Evolutionary conservation across 64 coral and sea anemone genomes (phyloP), one percentile per base, ranked within the genome.

Genomic region (Montipora efflorescens): DNA sequence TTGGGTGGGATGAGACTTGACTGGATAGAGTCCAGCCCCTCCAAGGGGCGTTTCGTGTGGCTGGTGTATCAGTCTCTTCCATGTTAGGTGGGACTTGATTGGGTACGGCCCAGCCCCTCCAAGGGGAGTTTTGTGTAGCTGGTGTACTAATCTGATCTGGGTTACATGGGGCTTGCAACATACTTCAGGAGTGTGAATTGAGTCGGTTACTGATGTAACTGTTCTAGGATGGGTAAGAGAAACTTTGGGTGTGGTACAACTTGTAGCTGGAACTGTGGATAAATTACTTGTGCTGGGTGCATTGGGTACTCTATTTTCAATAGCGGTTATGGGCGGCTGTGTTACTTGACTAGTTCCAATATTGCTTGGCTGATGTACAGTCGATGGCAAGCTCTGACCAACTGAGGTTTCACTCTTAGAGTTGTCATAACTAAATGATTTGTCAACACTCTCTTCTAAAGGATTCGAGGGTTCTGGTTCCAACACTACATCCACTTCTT

Each of bases 61-160:
- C 51, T 78, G 87, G 76, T 64, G 50, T 57, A 12, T 21, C 44
- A 9, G 59, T 81, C 11, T 81, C 11, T 59, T 59, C 11, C 20
- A 10, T 10, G 52, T 59, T 52, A 28, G 22, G 8, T 59, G 52
- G 22, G 79, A 55, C 53, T 57, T 57, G 8, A 23, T 79, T 67
- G 28, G 88, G 88, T 79, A 67, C 77, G 49, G 25, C 79, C 76
- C 88, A 90, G 46, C 88, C 88, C 7, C 88, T 90, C 88, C 76
- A 90, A 90, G 88, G 88, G 59, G 59, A 68, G 55, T 79, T 90
- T 90, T 45, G 59, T 48, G 57, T 8, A 62, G 5, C 53, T 67
- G 88, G 66, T 67, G 53, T 59, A 16, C 55, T 66, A 14, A 82
- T 82, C 25, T 82, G 55, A 36, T 43, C 28, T 16, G 22, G 58